Evolutionary conservation across 2,113 vertebrate genomes (phyloP).

Genomic region (Lepus europaeus): DNA sequence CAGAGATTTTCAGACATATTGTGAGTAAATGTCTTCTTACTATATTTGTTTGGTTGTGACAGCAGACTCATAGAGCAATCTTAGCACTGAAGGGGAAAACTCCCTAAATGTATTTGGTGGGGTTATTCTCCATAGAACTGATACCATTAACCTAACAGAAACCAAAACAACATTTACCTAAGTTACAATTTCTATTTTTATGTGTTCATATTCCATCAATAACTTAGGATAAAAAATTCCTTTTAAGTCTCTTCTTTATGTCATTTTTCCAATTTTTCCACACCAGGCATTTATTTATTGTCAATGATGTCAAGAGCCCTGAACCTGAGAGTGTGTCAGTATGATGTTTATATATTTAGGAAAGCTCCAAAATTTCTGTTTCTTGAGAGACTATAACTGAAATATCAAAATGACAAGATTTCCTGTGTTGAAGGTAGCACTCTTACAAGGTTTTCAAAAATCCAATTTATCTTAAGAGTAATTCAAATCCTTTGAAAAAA

Average conservation of each 20-base stretch:
- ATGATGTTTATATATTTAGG: conserved; percentile 26
- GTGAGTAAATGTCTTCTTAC: conserved; percentile 68
- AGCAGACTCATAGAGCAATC: not conserved
- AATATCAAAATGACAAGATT: conserved; percentile 27
- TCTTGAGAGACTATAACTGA: conserved; percentile 1
- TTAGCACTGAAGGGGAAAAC: not conserved
- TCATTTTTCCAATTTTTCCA: not conserved
- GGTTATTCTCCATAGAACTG: not conserved
- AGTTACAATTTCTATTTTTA: conserved; percentile 20
- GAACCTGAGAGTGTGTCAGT: not conserved
- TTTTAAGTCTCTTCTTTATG: not conserved
- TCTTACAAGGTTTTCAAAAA: conserved; percentile 15
- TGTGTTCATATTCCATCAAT: conserved; percentile 4
- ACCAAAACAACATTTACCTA: conserved; percentile 1
- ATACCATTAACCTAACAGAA: not conserved
- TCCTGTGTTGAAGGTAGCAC: conserved; percentile 25
- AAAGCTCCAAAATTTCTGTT: not conserved
- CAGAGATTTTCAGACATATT: conserved; percentile 55
- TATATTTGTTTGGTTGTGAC: conserved; percentile 56
- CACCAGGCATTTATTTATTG: not conserved
- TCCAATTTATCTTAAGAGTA: conserved; percentile 3
- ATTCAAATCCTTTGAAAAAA: conserved; percentile 60
- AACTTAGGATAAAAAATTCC: conserved; percentile 27
- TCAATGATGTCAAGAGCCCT: not conserved
- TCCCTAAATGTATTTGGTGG: conserved; percentile 21